Evolutionary conservation across 2,113 vertebrate genomes (phyloP).

Genomic region (Rhinoptilus africanus): DNA sequence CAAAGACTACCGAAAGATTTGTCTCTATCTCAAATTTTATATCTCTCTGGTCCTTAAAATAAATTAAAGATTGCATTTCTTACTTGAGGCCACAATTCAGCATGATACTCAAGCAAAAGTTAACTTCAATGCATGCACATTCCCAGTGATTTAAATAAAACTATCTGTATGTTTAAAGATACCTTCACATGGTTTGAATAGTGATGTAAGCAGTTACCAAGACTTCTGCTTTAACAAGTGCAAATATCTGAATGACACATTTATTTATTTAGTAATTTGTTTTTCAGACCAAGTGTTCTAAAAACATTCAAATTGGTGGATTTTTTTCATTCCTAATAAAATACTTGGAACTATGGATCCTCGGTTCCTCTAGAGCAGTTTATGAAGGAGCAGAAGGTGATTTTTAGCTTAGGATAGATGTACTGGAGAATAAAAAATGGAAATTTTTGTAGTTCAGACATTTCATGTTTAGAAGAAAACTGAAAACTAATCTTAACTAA

Average conservation of each 20-base stretch:
- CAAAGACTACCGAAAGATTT: neutral
- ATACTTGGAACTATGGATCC: neutral
- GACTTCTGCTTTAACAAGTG: neutral
- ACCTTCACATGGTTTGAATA: neutral
- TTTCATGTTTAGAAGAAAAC: conserved; percentile 37
- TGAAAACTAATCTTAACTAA: conserved; percentile 21
- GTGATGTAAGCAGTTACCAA: neutral
- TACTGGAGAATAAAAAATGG: neutral
- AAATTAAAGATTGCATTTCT: neutral
- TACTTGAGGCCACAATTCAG: neutral
- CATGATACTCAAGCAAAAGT: neutral
- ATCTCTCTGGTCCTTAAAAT: neutral
- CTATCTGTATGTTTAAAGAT: neutral
- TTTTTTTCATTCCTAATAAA: neutral
- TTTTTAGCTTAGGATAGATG: neutral
- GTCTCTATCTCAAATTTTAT: neutral
- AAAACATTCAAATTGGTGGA: neutral
- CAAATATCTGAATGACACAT: neutral
- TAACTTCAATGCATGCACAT: neutral
- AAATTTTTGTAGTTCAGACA: neutral
- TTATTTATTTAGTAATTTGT: neutral
- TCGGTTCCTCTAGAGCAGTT: neutral
- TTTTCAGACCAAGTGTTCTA: neutral
- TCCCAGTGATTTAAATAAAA: neutral
- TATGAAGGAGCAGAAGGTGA: neutral